phyloP scores from a whole-genome alignment of 1,140 invertebrate species.

The Hermetia illucens region DNA sequence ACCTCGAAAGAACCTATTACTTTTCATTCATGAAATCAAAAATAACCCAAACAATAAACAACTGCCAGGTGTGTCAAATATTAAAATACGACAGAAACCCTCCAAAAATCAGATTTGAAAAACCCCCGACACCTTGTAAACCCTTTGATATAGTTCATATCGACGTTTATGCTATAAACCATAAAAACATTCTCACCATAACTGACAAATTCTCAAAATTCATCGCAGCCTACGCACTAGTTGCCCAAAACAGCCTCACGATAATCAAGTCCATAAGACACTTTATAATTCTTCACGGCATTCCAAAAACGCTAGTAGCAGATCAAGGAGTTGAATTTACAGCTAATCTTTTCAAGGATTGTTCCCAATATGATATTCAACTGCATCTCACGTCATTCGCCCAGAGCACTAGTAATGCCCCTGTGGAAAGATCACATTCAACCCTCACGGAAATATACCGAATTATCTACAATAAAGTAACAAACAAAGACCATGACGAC shows the following conservation, averaged over 20 bases:
- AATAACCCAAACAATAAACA: conserved; percentile 13
- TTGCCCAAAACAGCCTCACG: conserved; percentile 1
- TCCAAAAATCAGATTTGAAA: conserved; percentile 12
- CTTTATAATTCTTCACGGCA: conserved; percentile 9
- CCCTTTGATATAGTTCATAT: conserved; percentile 17
- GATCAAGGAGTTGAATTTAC: conserved; percentile 9
- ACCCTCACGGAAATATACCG: conserved; percentile 10
- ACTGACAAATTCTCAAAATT: conserved; percentile 16
- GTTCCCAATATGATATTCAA: conserved; percentile 6
- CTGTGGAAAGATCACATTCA: conserved; percentile 9
- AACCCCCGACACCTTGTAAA: conserved; percentile 12
- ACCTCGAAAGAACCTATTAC: conserved; percentile 20
- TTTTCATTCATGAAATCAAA: conserved; percentile 23
- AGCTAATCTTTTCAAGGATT: conserved; percentile 7
- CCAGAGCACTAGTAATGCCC: conserved; percentile 7
- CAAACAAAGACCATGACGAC: conserved; percentile 6
- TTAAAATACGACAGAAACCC: conserved; percentile 17
- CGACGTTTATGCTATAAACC: conserved; percentile 11
- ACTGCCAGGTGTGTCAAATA: conserved; percentile 15
- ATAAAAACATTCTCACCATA: conserved; percentile 12
- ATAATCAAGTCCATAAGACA: conserved; percentile 11
- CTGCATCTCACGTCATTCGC: conserved; percentile 7
- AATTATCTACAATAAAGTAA: conserved; percentile 5
- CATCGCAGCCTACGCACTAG: conserved; percentile 12
- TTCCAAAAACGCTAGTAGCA: conserved; percentile 7